These are phyloP conservation scores for Caenorhabditis sp. DNA, from an alignment of 2,888 invertebrate genomes.

Conservation along the genomic window DNA sequence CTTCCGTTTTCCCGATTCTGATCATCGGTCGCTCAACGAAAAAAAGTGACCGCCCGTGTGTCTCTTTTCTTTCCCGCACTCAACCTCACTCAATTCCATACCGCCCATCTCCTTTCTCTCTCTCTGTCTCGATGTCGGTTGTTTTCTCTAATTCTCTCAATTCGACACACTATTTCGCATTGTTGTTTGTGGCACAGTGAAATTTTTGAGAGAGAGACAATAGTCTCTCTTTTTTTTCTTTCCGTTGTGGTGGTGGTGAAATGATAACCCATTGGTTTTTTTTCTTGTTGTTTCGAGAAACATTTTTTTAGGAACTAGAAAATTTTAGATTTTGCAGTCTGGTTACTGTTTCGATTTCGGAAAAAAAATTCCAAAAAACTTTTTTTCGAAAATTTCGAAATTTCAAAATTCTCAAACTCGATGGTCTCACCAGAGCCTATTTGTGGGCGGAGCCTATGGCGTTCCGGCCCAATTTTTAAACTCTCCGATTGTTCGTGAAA, in stretches of 20 bases:
- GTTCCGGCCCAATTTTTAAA: no score
- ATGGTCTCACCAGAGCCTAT: background rate
- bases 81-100: constrained; percentile 1
- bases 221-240: background rate
- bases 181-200: constrained; percentile 26
- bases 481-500: no score
- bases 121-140: no score
- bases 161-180: background rate
- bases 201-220: background rate
- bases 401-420: background rate
- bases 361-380: no score
- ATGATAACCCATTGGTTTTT: no score
- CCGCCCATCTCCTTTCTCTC: constrained; percentile 32
- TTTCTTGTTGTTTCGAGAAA: background rate
- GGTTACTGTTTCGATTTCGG: no score
- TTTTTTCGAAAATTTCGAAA: background rate
- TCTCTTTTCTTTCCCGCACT: constrained; percentile 20
- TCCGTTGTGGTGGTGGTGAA: no score
- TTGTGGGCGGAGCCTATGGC: no score
- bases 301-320: no score
- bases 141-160: background rate
- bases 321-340: no score
- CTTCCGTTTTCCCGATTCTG: background rate
- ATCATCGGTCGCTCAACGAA: constrained; percentile 25
- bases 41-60: constrained; percentile 33